phyloP scores from a whole-genome alignment of 2,113 vertebrate genomes.

The Spea multiplicata region DNA sequence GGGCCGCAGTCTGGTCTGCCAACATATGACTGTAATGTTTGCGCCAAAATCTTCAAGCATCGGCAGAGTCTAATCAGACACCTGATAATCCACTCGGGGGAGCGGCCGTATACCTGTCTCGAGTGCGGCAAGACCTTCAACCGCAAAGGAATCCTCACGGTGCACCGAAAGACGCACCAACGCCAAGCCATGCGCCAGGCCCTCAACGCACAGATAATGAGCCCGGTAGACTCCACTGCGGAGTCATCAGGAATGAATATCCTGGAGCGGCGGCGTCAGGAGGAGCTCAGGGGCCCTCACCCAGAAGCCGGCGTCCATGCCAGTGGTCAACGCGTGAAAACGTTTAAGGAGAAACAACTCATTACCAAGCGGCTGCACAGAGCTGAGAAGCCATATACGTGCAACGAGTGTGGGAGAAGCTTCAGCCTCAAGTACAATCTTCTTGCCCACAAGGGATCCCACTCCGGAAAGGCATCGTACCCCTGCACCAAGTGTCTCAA shows the following conservation, averaged over 20 bases:
- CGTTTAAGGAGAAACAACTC: conserved; percentile 67
- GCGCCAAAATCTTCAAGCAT: conserved; percentile 1
- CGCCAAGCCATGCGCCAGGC: too few relatives aligned
- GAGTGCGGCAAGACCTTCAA: conserved; percentile 64
- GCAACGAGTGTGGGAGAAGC: conserved; percentile 53
- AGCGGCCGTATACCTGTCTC: conserved; percentile 58
- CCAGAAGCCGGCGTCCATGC: conserved; percentile 61
- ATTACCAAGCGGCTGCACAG: conserved; percentile 61
- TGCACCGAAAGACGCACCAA: conserved; percentile 63
- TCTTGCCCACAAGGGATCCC: neutral
- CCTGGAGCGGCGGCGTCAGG: too few relatives aligned
- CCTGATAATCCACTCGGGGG: conserved; percentile 40
- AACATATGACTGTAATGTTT: conserved; percentile 13
- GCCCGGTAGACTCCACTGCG: neutral
- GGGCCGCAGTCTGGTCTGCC: conserved; percentile 50
- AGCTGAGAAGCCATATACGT: conserved; percentile 47
- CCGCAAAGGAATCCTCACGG: conserved; percentile 67
- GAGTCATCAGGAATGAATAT: too few relatives aligned
- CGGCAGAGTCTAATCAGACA: conserved; percentile 1
- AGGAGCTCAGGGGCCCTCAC: conserved; percentile 66
- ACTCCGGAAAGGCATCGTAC: neutral
- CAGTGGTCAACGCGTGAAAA: conserved; percentile 60
- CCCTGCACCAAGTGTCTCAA: conserved; percentile 4
- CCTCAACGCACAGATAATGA: too few relatives aligned
- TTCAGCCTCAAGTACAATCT: conserved; percentile 52